These are phyloP conservation scores for Brachyptera risi DNA, from an alignment of 2,888 invertebrate species.

Conservation along the genomic window DNA sequence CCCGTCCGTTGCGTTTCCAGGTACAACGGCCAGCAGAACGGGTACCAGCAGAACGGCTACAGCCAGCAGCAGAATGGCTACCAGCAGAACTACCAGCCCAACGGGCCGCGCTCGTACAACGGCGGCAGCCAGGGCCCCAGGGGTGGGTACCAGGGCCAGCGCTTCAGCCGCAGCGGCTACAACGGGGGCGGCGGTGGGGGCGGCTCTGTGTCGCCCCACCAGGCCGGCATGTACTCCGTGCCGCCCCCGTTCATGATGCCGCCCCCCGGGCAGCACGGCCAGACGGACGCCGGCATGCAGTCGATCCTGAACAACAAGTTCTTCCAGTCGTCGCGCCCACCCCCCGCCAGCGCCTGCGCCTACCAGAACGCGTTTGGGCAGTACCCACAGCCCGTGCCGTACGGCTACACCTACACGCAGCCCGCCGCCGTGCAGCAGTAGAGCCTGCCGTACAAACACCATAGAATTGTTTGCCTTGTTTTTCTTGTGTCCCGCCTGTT, in stretches of 20 bases:
- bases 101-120: constrained; percentile 2
- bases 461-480: background rate
- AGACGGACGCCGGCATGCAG: constrained; percentile 49
- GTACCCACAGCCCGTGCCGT: constrained; percentile 49
- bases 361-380: constrained; percentile 51
- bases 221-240: constrained; percentile 44
- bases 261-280: constrained; percentile 41
- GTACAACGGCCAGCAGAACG: constrained; percentile 44
- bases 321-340: constrained; percentile 62
- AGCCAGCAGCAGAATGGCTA: constrained; percentile 9
- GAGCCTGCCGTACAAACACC: constrained; percentile 35
- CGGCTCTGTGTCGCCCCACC: constrained; percentile 38
- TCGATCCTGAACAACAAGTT: constrained; percentile 64
- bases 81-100: background rate
- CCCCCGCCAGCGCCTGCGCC: constrained; percentile 55
- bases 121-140: background rate
- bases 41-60: constrained; percentile 18
- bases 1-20: no score
- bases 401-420: constrained; percentile 36
- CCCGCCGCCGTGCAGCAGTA: constrained; percentile 63
- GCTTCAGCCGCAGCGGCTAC: constrained; percentile 20
- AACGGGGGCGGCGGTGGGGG: constrained; percentile 34
- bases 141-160: constrained; percentile 5
- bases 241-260: constrained; percentile 43
- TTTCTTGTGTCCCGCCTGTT: background rate